These are phyloP conservation scores for Aspidapion aeneum DNA, from an alignment of 2,888 invertebrate genomes.

Conservation along the genomic window DNA sequence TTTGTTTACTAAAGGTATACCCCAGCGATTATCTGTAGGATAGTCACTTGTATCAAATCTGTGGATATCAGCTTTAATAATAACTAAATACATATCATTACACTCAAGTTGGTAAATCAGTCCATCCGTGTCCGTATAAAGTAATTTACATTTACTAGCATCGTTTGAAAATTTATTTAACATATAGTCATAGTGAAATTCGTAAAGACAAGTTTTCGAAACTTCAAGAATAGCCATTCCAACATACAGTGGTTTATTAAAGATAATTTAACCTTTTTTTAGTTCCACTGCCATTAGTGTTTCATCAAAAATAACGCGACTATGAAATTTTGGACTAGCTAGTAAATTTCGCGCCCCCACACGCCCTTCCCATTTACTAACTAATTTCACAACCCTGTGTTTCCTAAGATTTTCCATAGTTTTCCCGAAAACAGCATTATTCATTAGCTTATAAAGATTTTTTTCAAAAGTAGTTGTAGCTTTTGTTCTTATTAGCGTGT, in stretches of 20 bases:
- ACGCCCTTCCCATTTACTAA: constrained; percentile 30
- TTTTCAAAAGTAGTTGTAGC: constrained; percentile 23
- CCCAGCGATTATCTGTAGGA: constrained; percentile 12
- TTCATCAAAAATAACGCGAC: constrained; percentile 21
- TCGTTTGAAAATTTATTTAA: too few species aligned
- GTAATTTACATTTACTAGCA: too few species aligned
- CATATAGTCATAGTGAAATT: too few species aligned
- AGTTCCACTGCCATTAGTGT: constrained; percentile 24
- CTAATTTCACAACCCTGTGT: constrained; percentile 37
- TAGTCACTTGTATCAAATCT: too few species aligned
- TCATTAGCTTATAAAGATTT: constrained; percentile 22
- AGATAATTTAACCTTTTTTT: too few species aligned
- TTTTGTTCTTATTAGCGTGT: constrained; percentile 35
- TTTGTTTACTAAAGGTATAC: constrained; percentile 12
- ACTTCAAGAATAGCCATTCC: too few species aligned
- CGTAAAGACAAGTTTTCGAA: constrained; percentile 25
- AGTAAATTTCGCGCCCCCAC: constrained; percentile 24
- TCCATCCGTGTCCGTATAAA: constrained; percentile 17
- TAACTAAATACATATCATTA: constrained; percentile 21
- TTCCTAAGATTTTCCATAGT: constrained; percentile 43
- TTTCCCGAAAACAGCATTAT: constrained; percentile 36
- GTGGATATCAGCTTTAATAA: constrained; percentile 19
- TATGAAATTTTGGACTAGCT: constrained; percentile 21
- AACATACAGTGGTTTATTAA: too few species aligned
- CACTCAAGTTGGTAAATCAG: constrained; percentile 9